These are phyloP conservation scores for Galerucella calmariensis DNA, from an alignment of 2,888 invertebrate genomes.

Conservation along the genomic window DNA sequence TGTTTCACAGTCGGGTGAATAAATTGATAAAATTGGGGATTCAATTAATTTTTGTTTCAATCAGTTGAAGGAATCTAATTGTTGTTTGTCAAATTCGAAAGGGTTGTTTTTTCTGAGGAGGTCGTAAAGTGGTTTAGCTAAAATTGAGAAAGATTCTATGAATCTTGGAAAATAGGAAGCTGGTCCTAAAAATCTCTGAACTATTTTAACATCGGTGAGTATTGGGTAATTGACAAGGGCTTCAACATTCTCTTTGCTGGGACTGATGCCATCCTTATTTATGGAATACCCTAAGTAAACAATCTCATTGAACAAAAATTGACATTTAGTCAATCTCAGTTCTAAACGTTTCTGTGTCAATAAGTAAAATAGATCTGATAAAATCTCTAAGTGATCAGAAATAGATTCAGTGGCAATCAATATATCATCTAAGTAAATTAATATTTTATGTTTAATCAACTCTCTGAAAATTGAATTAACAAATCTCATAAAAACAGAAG, in stretches of 20 bases:
- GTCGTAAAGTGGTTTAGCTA: too few relatives aligned
- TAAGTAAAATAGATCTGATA: slow-evolving; percentile 26
- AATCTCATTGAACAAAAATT: background rate
- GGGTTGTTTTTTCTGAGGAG: too few relatives aligned
- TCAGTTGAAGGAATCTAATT: too few relatives aligned
- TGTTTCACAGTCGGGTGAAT: too few relatives aligned
- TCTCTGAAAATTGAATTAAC: slow-evolving; percentile 20
- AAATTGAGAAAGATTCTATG: too few relatives aligned
- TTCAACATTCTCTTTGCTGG: background rate
- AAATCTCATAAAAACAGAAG: too few relatives aligned
- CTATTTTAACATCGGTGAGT: slow-evolving; percentile 18
- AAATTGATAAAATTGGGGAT: too few relatives aligned
- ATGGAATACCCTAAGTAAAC: slow-evolving; percentile 30
- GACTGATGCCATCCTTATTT: slow-evolving; percentile 16
- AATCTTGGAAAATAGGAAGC: too few relatives aligned
- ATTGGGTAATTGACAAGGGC: background rate
- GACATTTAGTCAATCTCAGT: background rate
- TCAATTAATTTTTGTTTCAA: too few relatives aligned
- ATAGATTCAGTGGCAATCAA: slow-evolving; percentile 33
- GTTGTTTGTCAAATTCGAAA: too few relatives aligned
- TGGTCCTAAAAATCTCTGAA: slow-evolving; percentile 24
- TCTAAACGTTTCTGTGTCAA: slow-evolving; percentile 3
- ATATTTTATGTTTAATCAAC: slow-evolving; percentile 27
- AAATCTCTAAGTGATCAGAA: slow-evolving; percentile 23
- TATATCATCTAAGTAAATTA: slow-evolving; percentile 35